Evolutionary conservation across 2,797 vertebrate genomes (phyloP).

Genomic region (Catostomus latipinnis): DNA sequence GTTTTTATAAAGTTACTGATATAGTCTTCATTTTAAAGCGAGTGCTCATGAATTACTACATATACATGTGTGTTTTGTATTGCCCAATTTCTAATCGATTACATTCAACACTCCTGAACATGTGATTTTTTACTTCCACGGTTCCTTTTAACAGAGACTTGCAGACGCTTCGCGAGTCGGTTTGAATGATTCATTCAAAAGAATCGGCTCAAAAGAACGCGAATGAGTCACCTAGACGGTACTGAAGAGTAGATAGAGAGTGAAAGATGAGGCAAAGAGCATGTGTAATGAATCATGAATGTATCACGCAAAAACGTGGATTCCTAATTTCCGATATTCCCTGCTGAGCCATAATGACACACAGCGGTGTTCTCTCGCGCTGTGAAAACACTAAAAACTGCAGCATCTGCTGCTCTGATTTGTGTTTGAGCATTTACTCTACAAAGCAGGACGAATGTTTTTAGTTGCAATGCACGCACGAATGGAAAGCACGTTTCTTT

Average conservation of each 20-base stretch:
- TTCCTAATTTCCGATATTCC: neutral
- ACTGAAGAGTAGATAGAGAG: conserved; percentile 1
- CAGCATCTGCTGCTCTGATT: neutral
- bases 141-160: neutral
- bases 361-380: neutral
- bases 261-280: neutral
- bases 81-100: too few relatives aligned
- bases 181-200: neutral
- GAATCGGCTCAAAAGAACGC: neutral
- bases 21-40: too few relatives aligned
- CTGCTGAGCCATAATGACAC: conserved; percentile 12
- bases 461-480: conserved; percentile 19
- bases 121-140: too few relatives aligned
- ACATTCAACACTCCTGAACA: too few relatives aligned
- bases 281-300: too few relatives aligned
- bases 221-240: neutral
- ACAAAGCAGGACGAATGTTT: neutral
- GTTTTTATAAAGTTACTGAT: too few relatives aligned
- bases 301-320: too few relatives aligned
- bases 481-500: conserved; percentile 72
- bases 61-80: too few relatives aligned
- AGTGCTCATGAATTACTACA: too few relatives aligned
- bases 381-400: neutral
- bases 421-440: neutral
- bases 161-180: neutral